phyloP scores from a whole-genome alignment of 2,113 vertebrate species.

The Pachyramphus minor region DNA sequence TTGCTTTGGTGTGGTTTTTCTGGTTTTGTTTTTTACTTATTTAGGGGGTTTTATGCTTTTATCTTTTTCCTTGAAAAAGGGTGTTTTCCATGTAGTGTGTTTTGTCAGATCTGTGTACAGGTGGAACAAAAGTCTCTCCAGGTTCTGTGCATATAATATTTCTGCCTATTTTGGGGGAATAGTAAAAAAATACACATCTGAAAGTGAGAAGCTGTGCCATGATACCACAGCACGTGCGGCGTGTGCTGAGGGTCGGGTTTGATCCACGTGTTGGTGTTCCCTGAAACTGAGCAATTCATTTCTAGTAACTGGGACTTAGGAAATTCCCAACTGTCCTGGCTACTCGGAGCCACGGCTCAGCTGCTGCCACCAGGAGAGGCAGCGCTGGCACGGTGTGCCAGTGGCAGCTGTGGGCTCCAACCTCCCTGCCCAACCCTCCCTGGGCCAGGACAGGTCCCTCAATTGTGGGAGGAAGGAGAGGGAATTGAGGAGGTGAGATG shows the following conservation, averaged over 20 bases:
- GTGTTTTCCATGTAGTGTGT: neutral
- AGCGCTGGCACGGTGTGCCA: neutral
- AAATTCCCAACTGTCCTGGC: neutral
- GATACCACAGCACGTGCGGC: rapidly evolving
- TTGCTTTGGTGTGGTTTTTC: neutral
- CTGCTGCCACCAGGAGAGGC: neutral
- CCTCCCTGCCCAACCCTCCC: neutral
- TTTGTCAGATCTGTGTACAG: neutral
- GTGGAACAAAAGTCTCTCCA: neutral
- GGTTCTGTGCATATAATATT: neutral
- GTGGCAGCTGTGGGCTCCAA: neutral
- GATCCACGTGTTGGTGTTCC: rapidly evolving
- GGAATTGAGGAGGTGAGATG: neutral
- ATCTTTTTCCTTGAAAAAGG: neutral
- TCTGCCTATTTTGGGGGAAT: neutral
- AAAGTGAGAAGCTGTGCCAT: neutral
- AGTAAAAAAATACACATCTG: neutral
- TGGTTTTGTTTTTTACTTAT: neutral
- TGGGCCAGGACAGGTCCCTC: neutral
- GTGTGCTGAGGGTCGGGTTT: neutral
- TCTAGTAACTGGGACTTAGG: neutral
- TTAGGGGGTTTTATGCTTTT: neutral
- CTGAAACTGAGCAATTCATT: neutral
- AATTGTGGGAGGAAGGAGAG: neutral
- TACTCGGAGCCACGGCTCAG: neutral